These are phyloP conservation scores for Aptenodytes patagonicus DNA, from an alignment of 2,113 vertebrate species.

Conservation along the genomic window DNA sequence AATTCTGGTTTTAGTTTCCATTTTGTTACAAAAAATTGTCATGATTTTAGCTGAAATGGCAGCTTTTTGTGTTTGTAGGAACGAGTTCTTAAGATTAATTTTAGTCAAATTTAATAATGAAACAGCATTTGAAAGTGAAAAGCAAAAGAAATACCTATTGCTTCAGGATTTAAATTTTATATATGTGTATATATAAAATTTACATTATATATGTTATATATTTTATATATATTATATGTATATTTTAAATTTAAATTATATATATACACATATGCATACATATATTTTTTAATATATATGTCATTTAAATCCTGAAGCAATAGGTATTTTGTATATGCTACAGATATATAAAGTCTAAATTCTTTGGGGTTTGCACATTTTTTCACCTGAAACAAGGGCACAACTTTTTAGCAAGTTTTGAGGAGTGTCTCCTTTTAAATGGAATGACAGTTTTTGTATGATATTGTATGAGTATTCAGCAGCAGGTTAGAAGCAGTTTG, in stretches of 20 bases:
- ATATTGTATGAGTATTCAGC: neutral
- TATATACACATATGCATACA: too few relatives aligned
- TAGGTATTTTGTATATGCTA: neutral
- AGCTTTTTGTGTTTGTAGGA: neutral
- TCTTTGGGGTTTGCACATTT: neutral
- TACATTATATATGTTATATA: neutral
- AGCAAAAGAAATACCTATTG: neutral
- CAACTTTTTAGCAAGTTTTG: neutral
- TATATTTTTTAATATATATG: neutral
- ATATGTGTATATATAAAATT: neutral
- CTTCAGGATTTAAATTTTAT: neutral
- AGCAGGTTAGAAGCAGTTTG: neutral
- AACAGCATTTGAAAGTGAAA: neutral
- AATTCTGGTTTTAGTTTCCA: neutral
- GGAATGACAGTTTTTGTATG: neutral
- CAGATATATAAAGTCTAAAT: neutral
- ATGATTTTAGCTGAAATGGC: neutral
- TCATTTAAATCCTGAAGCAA: neutral
- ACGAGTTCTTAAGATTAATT: neutral
- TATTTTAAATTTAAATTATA: neutral
- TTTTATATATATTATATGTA: neutral
- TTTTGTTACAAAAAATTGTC: neutral
- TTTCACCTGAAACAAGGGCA: neutral
- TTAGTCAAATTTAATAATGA: neutral
- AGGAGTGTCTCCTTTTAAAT: neutral